A percentile compares a stretch with the other conserved stretches of the same genome.
Evolutionary conservation across 2,888 invertebrate species (phyloP).

Genomic region (Clunio marinus): DNA sequence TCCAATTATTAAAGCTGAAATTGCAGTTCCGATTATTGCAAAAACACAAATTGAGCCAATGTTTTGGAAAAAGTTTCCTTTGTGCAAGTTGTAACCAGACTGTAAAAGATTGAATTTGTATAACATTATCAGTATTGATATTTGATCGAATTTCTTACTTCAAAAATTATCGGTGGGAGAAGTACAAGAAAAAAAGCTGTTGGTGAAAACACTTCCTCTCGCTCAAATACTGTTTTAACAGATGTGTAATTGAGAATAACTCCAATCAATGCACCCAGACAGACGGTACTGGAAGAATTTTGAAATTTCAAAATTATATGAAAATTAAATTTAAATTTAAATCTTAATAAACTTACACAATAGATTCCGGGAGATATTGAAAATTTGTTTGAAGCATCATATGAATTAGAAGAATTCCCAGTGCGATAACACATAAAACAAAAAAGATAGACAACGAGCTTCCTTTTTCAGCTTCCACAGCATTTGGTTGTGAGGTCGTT

Average conservation of each 20-base stretch:
- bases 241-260: slow-evolving; percentile 85
- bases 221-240: slow-evolving; percentile 76
- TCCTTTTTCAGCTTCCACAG: slow-evolving; percentile 93
- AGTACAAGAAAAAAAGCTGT: slow-evolving; percentile 96
- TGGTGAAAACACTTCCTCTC: slow-evolving; percentile 97
- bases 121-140: too few relatives aligned
- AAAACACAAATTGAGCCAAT: slow-evolving; percentile 98
- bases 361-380: slow-evolving; percentile 95
- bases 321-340: too few relatives aligned
- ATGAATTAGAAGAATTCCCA: slow-evolving; percentile 92
- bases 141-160: too few relatives aligned
- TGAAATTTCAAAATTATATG: too few relatives aligned
- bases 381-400: slow-evolving; percentile 92
- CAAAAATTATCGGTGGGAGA: slow-evolving; percentile 97
- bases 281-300: too few relatives aligned
- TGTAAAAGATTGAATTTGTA: too few relatives aligned
- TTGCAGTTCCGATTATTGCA: slow-evolving; percentile 94
- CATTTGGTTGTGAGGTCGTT: slow-evolving; percentile 69
- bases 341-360: too few relatives aligned
- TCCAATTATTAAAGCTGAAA: slow-evolving; percentile 95
- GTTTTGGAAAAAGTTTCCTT: slow-evolving; percentile 94
- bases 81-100: slow-evolving; percentile 97
- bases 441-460: slow-evolving; percentile 98
- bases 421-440: slow-evolving; percentile 88
- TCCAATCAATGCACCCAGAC: slow-evolving; percentile 89